phyloP scores from a whole-genome alignment of 2,888 invertebrate genomes.

The Saturnia pavonia region DNA sequence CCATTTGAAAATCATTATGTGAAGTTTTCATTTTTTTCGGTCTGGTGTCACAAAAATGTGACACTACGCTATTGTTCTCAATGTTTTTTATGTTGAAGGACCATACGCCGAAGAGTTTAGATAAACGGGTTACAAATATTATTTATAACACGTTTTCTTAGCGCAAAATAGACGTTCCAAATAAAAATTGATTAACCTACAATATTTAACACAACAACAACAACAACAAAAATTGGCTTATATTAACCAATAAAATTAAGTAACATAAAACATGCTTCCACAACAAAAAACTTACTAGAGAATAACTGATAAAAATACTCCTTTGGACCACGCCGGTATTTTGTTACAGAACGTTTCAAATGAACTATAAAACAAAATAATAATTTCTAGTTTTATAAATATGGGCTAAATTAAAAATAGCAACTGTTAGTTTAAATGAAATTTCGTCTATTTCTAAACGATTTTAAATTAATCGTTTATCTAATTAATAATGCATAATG shows the following conservation, averaged over 20 bases:
- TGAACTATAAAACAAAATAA: slow-evolving; percentile 56
- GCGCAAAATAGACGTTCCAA: neutral
- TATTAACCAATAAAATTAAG: neutral
- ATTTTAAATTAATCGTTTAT: no score
- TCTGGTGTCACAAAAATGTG: no score
- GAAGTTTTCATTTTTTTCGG: no score
- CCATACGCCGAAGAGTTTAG: neutral
- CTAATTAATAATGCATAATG: no score
- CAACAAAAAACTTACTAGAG: slow-evolving; percentile 58
- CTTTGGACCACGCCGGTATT: slow-evolving; percentile 51
- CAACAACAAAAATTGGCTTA: slow-evolving; percentile 3
- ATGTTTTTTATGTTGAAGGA: no score
- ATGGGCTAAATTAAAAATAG: neutral
- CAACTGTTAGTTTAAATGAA: neutral
- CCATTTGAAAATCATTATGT: no score
- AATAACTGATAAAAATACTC: slow-evolving; percentile 52
- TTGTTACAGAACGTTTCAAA: slow-evolving; percentile 49
- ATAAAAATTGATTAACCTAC: neutral
- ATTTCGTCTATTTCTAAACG: no score
- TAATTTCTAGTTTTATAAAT: slow-evolving; percentile 5
- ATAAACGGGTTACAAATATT: neutral
- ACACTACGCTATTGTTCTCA: neutral
- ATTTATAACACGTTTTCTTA: neutral
- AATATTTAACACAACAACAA: neutral
- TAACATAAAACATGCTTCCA: slow-evolving; percentile 24